A percentile compares a stretch with the other conserved stretches of the same genome.
These are phyloP conservation scores for Pygocentrus nattereri DNA, from an alignment of 2,797 vertebrate species.

Conservation along the genomic window DNA sequence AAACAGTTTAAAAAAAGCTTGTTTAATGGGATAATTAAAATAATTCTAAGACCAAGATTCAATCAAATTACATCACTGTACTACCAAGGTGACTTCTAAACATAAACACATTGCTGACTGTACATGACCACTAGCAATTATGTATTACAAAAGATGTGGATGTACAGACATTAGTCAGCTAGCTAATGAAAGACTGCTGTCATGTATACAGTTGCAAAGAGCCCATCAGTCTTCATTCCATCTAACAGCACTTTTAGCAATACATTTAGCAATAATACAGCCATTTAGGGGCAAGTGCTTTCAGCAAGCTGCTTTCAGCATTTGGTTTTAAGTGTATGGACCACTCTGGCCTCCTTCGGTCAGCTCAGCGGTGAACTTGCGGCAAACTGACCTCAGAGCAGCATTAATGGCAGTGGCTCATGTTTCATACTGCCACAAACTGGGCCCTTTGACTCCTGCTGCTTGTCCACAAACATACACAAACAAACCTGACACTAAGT, in stretches of 20 bases:
- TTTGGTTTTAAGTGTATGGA: neutral
- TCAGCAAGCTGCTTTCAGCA: neutral
- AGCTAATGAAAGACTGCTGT: neutral
- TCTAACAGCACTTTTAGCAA: neutral
- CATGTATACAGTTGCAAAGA: neutral
- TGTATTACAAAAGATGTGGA: neutral
- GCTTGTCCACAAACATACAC: slow-evolving; percentile 9
- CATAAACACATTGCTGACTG: neutral
- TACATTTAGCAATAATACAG: slow-evolving; percentile 4
- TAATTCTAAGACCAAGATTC: neutral
- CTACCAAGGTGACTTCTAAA: neutral
- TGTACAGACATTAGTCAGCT: slow-evolving; percentile 9
- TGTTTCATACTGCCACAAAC: slow-evolving; percentile 17
- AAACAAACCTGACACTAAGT: neutral
- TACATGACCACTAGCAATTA: slow-evolving; percentile 1
- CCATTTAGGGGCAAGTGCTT: neutral
- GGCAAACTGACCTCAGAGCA: slow-evolving; percentile 19
- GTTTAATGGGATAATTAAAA: too few relatives aligned
- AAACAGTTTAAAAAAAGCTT: too few relatives aligned
- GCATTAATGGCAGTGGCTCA: slow-evolving; percentile 9
- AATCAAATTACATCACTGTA: neutral
- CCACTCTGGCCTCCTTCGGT: neutral
- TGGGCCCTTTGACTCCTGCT: slow-evolving; percentile 16
- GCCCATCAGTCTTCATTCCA: slow-evolving; percentile 9
- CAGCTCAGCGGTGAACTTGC: neutral